Percentiles rank a stretch among this genome's conserved stretches.
phyloP scores from a whole-genome alignment of 2,797 vertebrate genomes.

The Chromobotia macracanthus region DNA sequence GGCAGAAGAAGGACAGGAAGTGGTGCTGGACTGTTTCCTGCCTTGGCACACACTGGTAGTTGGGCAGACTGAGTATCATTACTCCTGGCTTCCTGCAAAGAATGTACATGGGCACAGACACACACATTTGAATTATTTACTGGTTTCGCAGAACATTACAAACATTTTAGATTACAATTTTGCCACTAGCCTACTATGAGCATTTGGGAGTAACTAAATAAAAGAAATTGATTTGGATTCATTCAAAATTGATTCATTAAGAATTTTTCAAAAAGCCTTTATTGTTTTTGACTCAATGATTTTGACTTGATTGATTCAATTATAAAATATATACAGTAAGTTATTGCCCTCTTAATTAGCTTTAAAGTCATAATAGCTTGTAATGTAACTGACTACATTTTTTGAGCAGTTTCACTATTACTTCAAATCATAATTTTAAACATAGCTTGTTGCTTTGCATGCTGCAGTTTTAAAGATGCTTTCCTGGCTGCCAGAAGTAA shows the following conservation, averaged over 20 bases:
- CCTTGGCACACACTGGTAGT: constrained; percentile 74
- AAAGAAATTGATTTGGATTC: not conserved
- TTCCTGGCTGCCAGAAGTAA: not conserved
- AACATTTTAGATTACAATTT: not conserved
- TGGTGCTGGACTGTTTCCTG: constrained; percentile 73
- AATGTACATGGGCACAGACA: constrained; percentile 50
- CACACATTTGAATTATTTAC: constrained; percentile 11
- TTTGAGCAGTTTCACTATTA: too few relatives aligned
- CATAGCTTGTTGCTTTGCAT: not conserved
- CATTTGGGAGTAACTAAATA: not conserved
- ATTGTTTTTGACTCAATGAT: too few relatives aligned
- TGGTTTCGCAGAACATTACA: not conserved
- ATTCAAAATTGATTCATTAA: too few relatives aligned
- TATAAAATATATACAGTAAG: too few relatives aligned
- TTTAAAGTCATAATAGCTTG: too few relatives aligned
- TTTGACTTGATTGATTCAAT: too few relatives aligned
- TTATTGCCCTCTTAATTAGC: too few relatives aligned
- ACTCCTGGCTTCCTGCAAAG: constrained; percentile 64
- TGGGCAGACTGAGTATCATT: constrained; percentile 70
- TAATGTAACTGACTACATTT: too few relatives aligned
- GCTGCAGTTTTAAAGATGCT: not conserved
- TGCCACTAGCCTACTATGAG: too few relatives aligned
- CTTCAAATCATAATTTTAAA: too few relatives aligned
- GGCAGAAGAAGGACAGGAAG: constrained; percentile 71
- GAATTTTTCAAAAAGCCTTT: too few relatives aligned